Evolutionary conservation across 2,113 vertebrate species (phyloP).

Genomic region (Plectropomus leopardus): DNA sequence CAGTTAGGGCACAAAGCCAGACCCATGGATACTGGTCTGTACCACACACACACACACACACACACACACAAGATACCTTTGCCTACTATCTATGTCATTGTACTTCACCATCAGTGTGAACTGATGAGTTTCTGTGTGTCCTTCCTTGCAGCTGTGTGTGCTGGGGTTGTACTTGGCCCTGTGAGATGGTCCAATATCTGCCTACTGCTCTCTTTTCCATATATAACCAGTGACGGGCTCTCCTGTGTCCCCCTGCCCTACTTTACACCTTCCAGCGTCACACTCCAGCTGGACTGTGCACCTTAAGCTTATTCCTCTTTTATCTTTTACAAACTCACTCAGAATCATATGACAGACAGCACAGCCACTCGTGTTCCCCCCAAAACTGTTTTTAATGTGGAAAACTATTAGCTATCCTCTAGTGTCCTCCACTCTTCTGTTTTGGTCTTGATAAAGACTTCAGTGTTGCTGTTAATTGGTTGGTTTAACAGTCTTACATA

Average conservation of each 20-base stretch:
- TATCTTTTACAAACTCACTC: not conserved
- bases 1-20: conserved; percentile 57
- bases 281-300: not conserved
- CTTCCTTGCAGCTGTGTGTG: not conserved
- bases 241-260: conserved; percentile 67
- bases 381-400: too few relatives aligned
- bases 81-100: conserved; percentile 33
- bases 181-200: conserved; percentile 18
- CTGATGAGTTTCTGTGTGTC: not conserved
- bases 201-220: conserved; percentile 62
- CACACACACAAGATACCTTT: conserved; percentile 25
- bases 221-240: conserved; percentile 57
- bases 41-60: not conserved
- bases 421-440: too few relatives aligned
- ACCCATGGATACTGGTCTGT: not conserved
- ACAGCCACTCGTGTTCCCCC: too few relatives aligned
- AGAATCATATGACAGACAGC: too few relatives aligned
- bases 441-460: not conserved
- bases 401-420: too few relatives aligned
- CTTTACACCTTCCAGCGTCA: conserved; percentile 46
- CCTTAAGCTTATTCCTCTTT: not conserved
- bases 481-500: not conserved
- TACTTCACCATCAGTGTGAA: not conserved
- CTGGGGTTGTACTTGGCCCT: conserved; percentile 15
- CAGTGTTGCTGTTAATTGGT: not conserved